These are phyloP conservation scores for Hyles euphorbiae DNA, from an alignment of 1,140 invertebrate genomes.

Conservation along the genomic window DNA sequence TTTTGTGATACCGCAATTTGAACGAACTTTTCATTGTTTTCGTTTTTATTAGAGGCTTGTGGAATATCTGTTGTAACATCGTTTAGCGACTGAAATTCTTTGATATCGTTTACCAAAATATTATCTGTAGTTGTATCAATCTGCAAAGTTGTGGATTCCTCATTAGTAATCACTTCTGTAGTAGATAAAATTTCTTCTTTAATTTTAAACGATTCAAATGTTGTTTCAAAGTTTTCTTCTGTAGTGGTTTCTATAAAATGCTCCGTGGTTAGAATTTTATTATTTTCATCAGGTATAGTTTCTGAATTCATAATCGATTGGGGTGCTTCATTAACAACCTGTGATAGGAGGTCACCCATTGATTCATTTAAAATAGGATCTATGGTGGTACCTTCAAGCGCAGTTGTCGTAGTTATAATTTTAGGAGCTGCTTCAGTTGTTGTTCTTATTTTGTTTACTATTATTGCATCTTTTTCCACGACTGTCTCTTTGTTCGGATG, in stretches of 20 bases:
- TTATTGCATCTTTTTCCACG: constrained; percentile 11
- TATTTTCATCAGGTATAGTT: constrained; percentile 15
- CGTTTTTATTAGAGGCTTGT: background rate
- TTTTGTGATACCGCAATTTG: constrained; percentile 16
- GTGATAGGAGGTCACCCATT: constrained; percentile 61
- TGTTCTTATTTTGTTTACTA: constrained; percentile 12
- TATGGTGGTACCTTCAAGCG: constrained; percentile 33
- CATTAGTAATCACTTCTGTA: constrained; percentile 1
- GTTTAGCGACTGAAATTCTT: background rate
- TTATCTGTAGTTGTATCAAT: background rate
- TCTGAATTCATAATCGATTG: constrained; percentile 23
- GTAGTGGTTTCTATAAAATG: constrained; percentile 8
- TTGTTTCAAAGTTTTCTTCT: constrained; percentile 8
- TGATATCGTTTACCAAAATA: background rate
- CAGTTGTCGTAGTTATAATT: constrained; percentile 20
- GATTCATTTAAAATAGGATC: constrained; percentile 63
- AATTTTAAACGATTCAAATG: constrained; percentile 4
- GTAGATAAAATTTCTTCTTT: constrained; percentile 9
- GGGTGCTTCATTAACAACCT: constrained; percentile 46
- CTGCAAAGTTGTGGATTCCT: background rate
- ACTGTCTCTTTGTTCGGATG: constrained; percentile 20
- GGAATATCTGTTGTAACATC: background rate
- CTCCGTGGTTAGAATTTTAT: background rate
- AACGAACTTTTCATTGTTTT: constrained; percentile 12
- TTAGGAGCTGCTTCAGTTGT: constrained; percentile 11